A percentile compares a stretch with the other conserved stretches of the same genome.
These are phyloP conservation scores for Pterostichus madidus DNA, from an alignment of 2,888 invertebrate genomes.

Conservation along the genomic window DNA sequence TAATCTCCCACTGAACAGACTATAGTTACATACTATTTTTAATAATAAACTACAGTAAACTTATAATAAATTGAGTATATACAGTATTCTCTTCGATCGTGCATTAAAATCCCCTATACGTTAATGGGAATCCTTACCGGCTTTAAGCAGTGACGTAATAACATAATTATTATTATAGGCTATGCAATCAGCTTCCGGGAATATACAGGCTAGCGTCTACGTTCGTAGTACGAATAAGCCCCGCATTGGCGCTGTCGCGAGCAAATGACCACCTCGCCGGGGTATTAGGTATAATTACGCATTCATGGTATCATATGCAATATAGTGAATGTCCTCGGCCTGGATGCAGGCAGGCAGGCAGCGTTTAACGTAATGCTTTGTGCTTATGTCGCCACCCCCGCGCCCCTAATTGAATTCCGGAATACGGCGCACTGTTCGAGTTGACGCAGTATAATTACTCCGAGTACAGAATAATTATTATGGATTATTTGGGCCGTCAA, in stretches of 20 bases:
- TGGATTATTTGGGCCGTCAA: conserved; percentile 57
- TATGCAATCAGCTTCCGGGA: neutral
- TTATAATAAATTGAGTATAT: too few species aligned
- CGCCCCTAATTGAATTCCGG: conserved; percentile 58
- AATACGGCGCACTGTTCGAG: conserved; percentile 45
- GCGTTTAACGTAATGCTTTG: conserved; percentile 43
- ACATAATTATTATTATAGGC: neutral
- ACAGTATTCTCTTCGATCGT: too few species aligned
- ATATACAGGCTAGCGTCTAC: neutral
- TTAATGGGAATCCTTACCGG: too few species aligned
- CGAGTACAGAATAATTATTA: conserved; percentile 63
- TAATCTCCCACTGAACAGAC: too few species aligned
- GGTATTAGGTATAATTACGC: conserved; percentile 60
- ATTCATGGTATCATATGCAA: conserved; percentile 62
- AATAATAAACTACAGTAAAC: too few species aligned
- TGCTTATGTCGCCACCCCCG: neutral
- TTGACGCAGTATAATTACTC: conserved; percentile 57
- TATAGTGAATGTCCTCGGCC: conserved; percentile 59
- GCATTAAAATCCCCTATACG: too few species aligned
- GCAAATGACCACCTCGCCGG: conserved; percentile 11
- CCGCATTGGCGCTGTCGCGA: conserved; percentile 7
- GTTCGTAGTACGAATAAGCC: neutral
- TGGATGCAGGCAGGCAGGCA: conserved; percentile 9
- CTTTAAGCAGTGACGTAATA: too few species aligned
- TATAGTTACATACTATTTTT: too few species aligned